phyloP scores from a whole-genome alignment of 2,888 invertebrate species.

The Orthosia incerta region DNA sequence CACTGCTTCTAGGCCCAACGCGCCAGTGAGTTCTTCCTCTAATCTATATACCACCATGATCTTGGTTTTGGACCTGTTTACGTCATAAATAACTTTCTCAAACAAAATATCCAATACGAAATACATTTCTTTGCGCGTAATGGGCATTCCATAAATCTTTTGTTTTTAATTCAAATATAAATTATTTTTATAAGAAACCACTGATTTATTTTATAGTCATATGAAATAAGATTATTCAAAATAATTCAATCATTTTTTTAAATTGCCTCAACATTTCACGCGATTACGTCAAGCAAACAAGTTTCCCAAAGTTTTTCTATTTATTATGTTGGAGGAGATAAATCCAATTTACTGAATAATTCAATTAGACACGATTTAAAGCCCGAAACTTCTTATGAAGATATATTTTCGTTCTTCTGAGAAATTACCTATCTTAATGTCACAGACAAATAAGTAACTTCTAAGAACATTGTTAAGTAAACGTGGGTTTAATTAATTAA shows the following conservation, averaged over 20 bases:
- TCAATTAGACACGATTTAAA: conserved; percentile 58
- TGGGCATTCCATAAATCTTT: neutral
- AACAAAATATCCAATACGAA: no score
- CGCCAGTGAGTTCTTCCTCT: no score
- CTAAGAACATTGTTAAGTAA: conserved; percentile 27
- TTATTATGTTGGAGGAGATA: conserved; percentile 47
- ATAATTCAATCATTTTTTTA: conserved; percentile 37
- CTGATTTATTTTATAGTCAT: conserved; percentile 9
- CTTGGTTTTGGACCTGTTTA: no score
- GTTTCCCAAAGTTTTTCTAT: conserved; percentile 53
- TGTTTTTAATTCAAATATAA: neutral
- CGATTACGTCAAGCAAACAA: conserved; percentile 50
- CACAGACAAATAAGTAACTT: conserved; percentile 37
- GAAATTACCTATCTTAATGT: conserved; percentile 32
- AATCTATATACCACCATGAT: no score
- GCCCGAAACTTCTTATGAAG: conserved; percentile 45
- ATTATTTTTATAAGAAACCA: neutral
- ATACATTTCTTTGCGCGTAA: neutral
- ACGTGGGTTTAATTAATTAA: conserved; percentile 23
- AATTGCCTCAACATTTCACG: conserved; percentile 45
- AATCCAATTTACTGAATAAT: conserved; percentile 60
- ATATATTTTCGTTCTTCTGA: conserved; percentile 44
- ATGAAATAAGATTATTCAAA: conserved; percentile 40
- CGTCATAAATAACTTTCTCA: no score
- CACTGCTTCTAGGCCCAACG: no score